Evolutionary conservation across 1,140 invertebrate species (phyloP).

Genomic region (Macrotrachela quadricornifera): DNA sequence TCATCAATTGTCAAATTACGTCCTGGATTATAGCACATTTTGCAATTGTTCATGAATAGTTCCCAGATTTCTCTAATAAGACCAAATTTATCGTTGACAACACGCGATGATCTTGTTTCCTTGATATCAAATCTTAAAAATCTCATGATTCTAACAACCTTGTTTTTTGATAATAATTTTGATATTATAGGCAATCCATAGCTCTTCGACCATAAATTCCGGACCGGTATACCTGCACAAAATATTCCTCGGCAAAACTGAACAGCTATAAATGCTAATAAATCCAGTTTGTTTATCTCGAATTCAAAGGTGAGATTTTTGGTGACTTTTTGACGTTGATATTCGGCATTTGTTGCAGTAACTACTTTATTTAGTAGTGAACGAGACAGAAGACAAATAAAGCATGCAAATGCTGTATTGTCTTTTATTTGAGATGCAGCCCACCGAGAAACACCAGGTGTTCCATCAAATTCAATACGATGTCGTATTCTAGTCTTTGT

Average conservation of each 20-base stretch:
- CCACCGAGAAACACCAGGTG: no score
- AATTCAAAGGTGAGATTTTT: no score
- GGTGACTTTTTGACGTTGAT: no score
- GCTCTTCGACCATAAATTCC: neutral
- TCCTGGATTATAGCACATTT: constrained; percentile 7
- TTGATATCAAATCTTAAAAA: constrained; percentile 9
- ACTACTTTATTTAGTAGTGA: no score
- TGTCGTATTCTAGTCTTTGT: no score
- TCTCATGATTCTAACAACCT: constrained; percentile 1
- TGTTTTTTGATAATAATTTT: neutral
- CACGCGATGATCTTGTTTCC: neutral
- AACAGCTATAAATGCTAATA: neutral
- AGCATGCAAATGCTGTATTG: no score
- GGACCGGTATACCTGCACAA: neutral
- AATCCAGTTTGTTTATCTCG: no score
- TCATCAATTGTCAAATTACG: constrained; percentile 9
- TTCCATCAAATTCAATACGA: no score
- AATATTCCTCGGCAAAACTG: neutral
- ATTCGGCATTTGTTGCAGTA: no score
- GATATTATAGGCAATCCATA: neutral
- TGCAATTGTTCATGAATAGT: constrained; percentile 10
- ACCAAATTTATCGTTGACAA: constrained; percentile 8
- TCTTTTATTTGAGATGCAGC: no score
- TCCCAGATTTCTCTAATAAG: constrained; percentile 9
- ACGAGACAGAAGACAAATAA: no score